These are phyloP conservation scores for Aphodius sticticus DNA, from an alignment of 2,888 invertebrate genomes.

Conservation along the genomic window DNA sequence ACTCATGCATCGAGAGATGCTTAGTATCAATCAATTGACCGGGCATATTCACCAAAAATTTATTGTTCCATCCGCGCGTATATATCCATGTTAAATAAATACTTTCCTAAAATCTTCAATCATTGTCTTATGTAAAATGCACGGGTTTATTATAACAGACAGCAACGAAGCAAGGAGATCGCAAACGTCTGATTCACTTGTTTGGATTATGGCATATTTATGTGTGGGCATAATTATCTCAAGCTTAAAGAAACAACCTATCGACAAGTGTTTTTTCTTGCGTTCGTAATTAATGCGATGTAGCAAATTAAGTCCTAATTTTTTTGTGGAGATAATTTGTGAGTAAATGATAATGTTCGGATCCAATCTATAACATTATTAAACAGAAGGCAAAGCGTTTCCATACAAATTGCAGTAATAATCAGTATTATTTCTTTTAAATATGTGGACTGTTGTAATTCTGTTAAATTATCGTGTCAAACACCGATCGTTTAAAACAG, in stretches of 20 bases:
- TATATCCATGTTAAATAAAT: slow-evolving; percentile 4
- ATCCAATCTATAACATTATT: too few species aligned
- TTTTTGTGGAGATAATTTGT: too few species aligned
- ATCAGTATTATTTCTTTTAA: too few species aligned
- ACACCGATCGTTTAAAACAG: too few species aligned
- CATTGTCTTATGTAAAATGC: neutral
- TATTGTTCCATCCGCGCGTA: neutral
- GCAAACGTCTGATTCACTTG: neutral
- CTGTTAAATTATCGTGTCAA: too few species aligned
- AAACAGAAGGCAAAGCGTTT: too few species aligned
- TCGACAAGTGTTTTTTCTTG: neutral
- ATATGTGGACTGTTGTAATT: too few species aligned
- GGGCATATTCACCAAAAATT: neutral
- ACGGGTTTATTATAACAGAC: neutral
- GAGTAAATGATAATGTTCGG: too few species aligned
- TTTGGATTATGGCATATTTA: neutral
- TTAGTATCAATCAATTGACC: neutral
- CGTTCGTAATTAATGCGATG: neutral
- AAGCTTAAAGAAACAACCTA: neutral
- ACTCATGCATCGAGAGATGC: neutral
- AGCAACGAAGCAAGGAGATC: neutral
- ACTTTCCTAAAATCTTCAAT: neutral
- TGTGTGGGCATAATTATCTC: neutral
- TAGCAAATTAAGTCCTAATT: too few species aligned
- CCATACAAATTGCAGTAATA: too few species aligned